A percentile compares a stretch with the other conserved stretches of the same genome.
These are phyloP conservation scores for Corydoras sp. DNA, from an alignment of 2,113 vertebrate genomes.

Conservation along the genomic window DNA sequence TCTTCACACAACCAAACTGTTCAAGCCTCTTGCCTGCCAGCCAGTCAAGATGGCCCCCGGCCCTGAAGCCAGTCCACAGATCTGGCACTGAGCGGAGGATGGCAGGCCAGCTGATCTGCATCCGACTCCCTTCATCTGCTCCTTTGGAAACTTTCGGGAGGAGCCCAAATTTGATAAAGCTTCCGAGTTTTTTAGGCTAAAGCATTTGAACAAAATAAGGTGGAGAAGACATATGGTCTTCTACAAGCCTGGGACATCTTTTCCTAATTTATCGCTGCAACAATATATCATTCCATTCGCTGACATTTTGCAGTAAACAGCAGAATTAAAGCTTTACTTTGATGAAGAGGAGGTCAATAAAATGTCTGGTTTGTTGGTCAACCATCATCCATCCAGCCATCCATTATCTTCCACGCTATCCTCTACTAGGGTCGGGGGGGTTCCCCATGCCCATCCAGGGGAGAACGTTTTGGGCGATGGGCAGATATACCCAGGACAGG, in stretches of 20 bases:
- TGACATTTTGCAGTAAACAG: not conserved
- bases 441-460: too few relatives aligned
- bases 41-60: slow-evolving; percentile 67
- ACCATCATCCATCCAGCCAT: too few relatives aligned
- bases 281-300: slow-evolving; percentile 18
- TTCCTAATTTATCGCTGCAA: slow-evolving; percentile 30
- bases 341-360: too few relatives aligned
- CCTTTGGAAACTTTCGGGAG: slow-evolving; percentile 64
- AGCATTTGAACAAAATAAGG: slow-evolving; percentile 13
- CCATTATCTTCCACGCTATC: too few relatives aligned
- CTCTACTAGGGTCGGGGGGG: too few relatives aligned
- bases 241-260: slow-evolving; percentile 19
- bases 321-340: slow-evolving; percentile 18
- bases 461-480: too few relatives aligned
- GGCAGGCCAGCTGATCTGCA: slow-evolving; percentile 65
- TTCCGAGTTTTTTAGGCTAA: slow-evolving; percentile 47
- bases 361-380: too few relatives aligned
- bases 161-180: slow-evolving; percentile 34
- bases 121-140: slow-evolving; percentile 71
- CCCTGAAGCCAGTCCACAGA: slow-evolving; percentile 73
- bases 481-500: too few relatives aligned
- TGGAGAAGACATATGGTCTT: slow-evolving; percentile 32
- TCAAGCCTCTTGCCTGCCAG: slow-evolving; percentile 72
- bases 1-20: slow-evolving; percentile 54
- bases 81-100: slow-evolving; percentile 68